Evolutionary conservation across 2,113 vertebrate species (phyloP).

Genomic region (Paramisgurnus dabryanus): DNA sequence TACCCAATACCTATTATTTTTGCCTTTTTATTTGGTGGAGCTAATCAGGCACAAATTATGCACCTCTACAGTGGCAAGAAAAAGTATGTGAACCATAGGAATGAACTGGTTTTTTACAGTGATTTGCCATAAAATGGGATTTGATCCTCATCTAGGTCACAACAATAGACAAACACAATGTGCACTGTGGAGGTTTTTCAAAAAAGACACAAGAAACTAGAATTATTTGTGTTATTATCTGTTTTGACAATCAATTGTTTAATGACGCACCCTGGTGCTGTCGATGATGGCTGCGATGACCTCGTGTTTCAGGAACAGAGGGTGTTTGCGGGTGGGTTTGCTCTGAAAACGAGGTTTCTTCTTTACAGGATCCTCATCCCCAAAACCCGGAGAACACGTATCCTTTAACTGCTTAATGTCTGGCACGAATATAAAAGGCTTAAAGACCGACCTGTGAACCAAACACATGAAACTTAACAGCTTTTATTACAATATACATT

Average conservation of each 20-base stretch:
- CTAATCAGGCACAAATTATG: no score
- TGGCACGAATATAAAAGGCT: slow-evolving; percentile 92
- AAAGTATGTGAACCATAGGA: no score
- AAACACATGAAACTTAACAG: background rate
- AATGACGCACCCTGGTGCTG: slow-evolving; percentile 70
- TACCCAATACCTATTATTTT: background rate
- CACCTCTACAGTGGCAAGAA: no score
- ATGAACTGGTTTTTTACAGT: no score
- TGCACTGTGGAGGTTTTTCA: no score
- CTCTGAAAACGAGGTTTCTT: slow-evolving; percentile 83
- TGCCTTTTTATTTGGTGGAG: background rate
- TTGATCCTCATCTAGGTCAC: no score
- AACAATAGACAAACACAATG: no score
- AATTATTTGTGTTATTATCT: no score
- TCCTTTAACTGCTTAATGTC: slow-evolving; percentile 74
- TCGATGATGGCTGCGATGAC: slow-evolving; percentile 76
- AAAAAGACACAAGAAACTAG: no score
- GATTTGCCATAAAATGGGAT: no score
- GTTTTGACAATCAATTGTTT: background rate
- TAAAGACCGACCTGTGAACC: slow-evolving; percentile 88
- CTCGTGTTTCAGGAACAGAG: slow-evolving; percentile 87
- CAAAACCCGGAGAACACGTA: slow-evolving; percentile 86
- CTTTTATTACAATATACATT: background rate
- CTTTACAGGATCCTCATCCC: slow-evolving; percentile 84
- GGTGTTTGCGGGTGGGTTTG: slow-evolving; percentile 90